phyloP scores from a whole-genome alignment of 2,797 vertebrate species.

The Scleropages formosus region DNA sequence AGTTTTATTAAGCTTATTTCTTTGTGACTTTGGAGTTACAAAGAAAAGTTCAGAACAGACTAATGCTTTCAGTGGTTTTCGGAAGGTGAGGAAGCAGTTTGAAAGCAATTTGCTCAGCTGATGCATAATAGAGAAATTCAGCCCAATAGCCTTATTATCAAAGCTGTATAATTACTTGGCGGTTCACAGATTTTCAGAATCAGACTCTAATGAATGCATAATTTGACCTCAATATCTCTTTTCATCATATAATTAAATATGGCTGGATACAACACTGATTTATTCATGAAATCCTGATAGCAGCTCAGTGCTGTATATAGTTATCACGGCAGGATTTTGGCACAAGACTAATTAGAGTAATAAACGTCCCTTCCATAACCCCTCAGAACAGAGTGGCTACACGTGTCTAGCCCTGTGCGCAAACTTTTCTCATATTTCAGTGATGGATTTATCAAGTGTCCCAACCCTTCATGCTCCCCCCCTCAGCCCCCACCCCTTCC shows the following conservation, averaged over 20 bases:
- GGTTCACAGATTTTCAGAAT: too few relatives aligned
- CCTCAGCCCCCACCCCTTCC: too few relatives aligned
- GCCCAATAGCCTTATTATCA: constrained; percentile 2
- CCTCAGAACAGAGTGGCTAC: neutral
- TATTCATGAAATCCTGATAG: constrained; percentile 29
- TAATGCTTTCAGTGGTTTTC: too few relatives aligned
- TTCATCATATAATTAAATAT: constrained; percentile 16
- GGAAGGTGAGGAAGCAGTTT: too few relatives aligned
- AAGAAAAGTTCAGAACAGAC: too few relatives aligned
- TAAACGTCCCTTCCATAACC: neutral
- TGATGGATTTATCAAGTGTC: too few relatives aligned
- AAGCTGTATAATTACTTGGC: constrained; percentile 21
- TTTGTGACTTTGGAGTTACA: too few relatives aligned
- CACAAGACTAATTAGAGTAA: neutral
- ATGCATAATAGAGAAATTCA: constrained; percentile 19
- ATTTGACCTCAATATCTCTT: constrained; percentile 14
- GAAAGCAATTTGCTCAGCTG: too few relatives aligned
- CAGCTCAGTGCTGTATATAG: constrained; percentile 4
- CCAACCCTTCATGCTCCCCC: too few relatives aligned
- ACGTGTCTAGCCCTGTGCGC: neutral
- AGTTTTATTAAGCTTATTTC: too few relatives aligned
- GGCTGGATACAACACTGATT: constrained; percentile 20
- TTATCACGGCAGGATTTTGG: constrained; percentile 1
- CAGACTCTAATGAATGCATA: neutral
- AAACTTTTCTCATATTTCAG: too few relatives aligned